Conservation (phyloP, 2,797 vertebrate species). For the Antrozous pallidus region DNA sequence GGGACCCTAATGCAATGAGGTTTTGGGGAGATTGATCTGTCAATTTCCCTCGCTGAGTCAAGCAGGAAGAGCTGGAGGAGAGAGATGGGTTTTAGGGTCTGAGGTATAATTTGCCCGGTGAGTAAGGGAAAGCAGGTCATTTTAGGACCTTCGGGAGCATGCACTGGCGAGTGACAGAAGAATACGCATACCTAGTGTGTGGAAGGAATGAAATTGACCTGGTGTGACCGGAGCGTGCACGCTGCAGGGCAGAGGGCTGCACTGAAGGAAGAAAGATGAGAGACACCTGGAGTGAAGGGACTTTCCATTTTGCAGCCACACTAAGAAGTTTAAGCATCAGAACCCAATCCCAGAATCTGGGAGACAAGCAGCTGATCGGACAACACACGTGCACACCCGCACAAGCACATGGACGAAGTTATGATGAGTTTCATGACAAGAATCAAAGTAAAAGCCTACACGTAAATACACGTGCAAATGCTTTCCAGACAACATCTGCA, state of each 20-base stretch:
- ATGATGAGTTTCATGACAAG: not conserved
- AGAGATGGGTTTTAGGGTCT: not conserved
- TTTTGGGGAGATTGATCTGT: not conserved
- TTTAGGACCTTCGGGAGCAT: not conserved
- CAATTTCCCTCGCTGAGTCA: not conserved
- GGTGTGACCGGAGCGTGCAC: not conserved
- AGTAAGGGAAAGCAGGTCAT: not conserved
- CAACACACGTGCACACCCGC: not conserved
- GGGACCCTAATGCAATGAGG: not conserved
- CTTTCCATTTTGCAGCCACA: not conserved
- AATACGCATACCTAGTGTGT: not conserved
- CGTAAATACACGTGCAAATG: not conserved
- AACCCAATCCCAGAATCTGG: not conserved
- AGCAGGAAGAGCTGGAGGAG: not conserved
- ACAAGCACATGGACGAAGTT: fast-evolving
- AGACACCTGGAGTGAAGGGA: not conserved
- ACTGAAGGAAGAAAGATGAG: not conserved
- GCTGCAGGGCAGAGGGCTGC: not conserved
- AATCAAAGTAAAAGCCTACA: not conserved
- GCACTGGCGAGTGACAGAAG: not conserved
- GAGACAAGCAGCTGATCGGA: not conserved
- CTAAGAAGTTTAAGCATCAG: not conserved
- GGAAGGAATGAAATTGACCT: not conserved
- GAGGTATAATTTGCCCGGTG: not conserved
- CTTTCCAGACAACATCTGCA: not conserved